Base-by-base conservation (phyloP, 1,140 invertebrate species). In the Danaus melanippus region DNA sequence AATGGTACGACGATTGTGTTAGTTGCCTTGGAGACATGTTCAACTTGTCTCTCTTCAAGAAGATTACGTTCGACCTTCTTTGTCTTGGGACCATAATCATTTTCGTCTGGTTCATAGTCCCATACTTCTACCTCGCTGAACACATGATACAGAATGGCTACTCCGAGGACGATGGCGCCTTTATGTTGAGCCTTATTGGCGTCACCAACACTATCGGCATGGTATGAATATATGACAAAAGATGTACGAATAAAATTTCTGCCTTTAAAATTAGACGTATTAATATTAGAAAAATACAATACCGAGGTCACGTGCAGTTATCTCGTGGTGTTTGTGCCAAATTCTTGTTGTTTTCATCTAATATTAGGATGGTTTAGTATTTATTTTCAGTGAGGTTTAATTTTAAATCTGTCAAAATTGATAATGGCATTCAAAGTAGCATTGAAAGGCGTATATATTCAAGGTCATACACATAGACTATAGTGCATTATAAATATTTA, bases 81-180 rank as follows among this genome's bases (percentile, higher is more conserved):
- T 94, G 93, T 50, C 62, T 96, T 0, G 93, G 94, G 4, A 97
- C 95, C 56, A 92, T 96, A 62, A 89, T 96, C 42, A 88, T 97
- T 12, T 96, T 96, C 80, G 93, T 92, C 64, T 97, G 94, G 93
- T 96, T 96, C 76, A 96, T 96, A 66, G 93, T 96, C 48, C 95
- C 95, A 41, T 97, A 97, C 86, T 94, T 97, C 74, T 97, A 95
- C 79, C 86, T 96, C 15, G 92, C 93, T 45, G 94, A 96, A 54
- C 90, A 91, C 70, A 88, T 93, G 80, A 89, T 87, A 21, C 85
- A 88, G 40, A 88, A 90, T 59, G 86, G 88, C 0, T 93, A 93
- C 65, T 87, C 88, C 8, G 91, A 94, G 58, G 89, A 92, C n/a
- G 89, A 92, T 46, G 92, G 91, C 42, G 94, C 95, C 1, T 89